Percentiles rank a stretch among this genome's conserved stretches.
Evolutionary conservation across 2,888 invertebrate species (phyloP).

Genomic region (Parnassius smintheus): DNA sequence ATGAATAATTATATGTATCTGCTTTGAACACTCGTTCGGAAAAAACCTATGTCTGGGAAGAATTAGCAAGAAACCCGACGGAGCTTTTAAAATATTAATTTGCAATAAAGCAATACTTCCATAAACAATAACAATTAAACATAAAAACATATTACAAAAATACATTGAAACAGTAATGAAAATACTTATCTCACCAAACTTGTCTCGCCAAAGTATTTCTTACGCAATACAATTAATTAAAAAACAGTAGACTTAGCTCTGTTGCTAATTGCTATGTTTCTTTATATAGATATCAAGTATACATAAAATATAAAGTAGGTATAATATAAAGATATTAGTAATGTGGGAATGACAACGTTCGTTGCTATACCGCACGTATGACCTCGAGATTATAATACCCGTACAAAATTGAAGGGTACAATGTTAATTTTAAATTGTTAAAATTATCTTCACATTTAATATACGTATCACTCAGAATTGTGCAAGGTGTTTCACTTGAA

Average conservation of each 20-base stretch:
- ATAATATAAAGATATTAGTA: constrained; percentile 3
- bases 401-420: constrained; percentile 22
- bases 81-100: no score
- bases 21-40: no score
- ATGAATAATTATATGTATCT: no score
- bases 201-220: constrained; percentile 7
- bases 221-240: constrained; percentile 16
- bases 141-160: neutral
- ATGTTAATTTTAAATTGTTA: constrained; percentile 21
- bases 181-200: neutral
- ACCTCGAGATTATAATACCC: constrained; percentile 27
- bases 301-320: neutral
- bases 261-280: constrained; percentile 23
- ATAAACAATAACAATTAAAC: no score
- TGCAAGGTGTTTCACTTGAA: no score
- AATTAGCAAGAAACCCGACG: no score
- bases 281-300: constrained; percentile 4
- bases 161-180: neutral
- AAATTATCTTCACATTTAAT: constrained; percentile 10
- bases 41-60: no score
- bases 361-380: constrained; percentile 20
- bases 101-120: no score
- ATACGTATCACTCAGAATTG: constrained; percentile 1
- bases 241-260: constrained; percentile 2
- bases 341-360: constrained; percentile 13